These are phyloP conservation scores for Iphiclides podalirius DNA, from an alignment of 2,888 invertebrate species.

Conservation along the genomic window DNA sequence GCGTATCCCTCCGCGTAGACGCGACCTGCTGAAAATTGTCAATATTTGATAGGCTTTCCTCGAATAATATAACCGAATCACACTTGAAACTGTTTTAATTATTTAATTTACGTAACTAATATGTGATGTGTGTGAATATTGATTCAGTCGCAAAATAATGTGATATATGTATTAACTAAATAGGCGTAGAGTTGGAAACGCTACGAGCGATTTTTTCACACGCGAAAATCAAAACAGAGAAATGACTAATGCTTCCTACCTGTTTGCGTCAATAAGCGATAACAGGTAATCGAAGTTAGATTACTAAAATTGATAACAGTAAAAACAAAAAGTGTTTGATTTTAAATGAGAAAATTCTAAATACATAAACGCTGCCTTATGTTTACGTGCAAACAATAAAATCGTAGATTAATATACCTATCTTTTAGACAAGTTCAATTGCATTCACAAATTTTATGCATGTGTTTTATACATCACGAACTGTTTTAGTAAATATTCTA, in stretches of 20 bases:
- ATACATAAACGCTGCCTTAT: too few relatives aligned
- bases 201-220: neutral
- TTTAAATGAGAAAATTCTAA: constrained; percentile 29
- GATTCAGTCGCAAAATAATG: neutral
- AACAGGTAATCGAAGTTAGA: constrained; percentile 47
- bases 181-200: neutral
- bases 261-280: constrained; percentile 34
- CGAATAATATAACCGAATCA: too few relatives aligned
- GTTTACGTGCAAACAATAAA: too few relatives aligned
- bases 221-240: constrained; percentile 7
- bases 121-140: neutral
- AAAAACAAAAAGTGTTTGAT: constrained; percentile 34
- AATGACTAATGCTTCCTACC: constrained; percentile 20
- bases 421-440: too few relatives aligned
- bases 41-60: neutral
- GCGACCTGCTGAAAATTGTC: neutral
- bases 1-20: constrained; percentile 30
- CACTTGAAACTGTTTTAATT: too few relatives aligned
- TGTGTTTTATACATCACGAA: too few relatives aligned
- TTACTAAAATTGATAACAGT: constrained; percentile 39
- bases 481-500: too few relatives aligned
- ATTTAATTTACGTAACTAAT: too few relatives aligned
- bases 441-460: too few relatives aligned
- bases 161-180: too few relatives aligned
- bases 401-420: too few relatives aligned